phyloP scores from a whole-genome alignment of 92 coral and sea anemone genomes.

The Actinostola sp. region DNA sequence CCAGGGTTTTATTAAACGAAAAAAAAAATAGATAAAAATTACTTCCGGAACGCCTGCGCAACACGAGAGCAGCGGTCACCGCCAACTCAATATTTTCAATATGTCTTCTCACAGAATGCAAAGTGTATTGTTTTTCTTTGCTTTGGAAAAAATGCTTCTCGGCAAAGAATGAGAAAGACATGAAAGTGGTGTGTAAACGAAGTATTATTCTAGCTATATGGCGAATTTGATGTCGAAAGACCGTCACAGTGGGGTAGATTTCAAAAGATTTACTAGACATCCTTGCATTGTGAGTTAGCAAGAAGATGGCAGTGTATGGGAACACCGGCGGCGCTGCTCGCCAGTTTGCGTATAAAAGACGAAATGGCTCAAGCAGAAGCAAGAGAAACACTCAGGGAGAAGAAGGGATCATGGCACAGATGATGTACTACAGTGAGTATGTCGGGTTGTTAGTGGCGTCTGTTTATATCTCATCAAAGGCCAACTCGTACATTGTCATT shows the following conservation, averaged over 20 bases:
- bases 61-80: slow-evolving; percentile 2
- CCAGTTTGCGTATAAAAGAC: slow-evolving; percentile 12
- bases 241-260: neutral
- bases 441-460: neutral
- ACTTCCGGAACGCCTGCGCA: slow-evolving; percentile 1
- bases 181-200: neutral
- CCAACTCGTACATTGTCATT: too few relatives aligned
- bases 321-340: slow-evolving; percentile 2
- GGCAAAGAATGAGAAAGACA: neutral
- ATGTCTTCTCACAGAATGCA: neutral
- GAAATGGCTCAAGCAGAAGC: slow-evolving; percentile 42
- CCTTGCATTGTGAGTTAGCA: neutral
- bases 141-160: neutral
- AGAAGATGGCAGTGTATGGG: slow-evolving; percentile 10
- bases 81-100: slow-evolving; percentile 19
- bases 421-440: slow-evolving; percentile 93
- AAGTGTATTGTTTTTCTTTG: neutral
- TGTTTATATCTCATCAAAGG: neutral
- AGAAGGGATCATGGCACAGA: slow-evolving; percentile 90
- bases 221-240: neutral
- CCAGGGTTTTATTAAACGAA: too few relatives aligned
- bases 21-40: neutral
- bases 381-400: slow-evolving; percentile 59
- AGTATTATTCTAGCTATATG: neutral
- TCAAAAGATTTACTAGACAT: neutral